A percentile compares a stretch with the other conserved stretches of the same genome.
Evolutionary conservation across 2,888 invertebrate genomes (phyloP).

Genomic region (Papilio gigon): DNA sequence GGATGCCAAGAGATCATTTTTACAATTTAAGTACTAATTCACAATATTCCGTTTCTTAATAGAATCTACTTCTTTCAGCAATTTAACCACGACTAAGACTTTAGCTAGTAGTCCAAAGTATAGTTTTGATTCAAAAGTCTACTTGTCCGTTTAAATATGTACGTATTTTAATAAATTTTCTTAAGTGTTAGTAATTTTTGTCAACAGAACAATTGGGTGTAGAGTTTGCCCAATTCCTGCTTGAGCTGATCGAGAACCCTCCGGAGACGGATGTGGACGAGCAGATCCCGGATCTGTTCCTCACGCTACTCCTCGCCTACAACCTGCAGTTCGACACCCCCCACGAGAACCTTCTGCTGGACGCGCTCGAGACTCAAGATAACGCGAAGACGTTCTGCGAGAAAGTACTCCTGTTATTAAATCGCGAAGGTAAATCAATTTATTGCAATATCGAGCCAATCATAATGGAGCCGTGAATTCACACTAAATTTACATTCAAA

Average conservation of each 20-base stretch:
- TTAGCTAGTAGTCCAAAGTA: no score
- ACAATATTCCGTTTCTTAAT: no score
- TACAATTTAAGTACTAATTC: no score
- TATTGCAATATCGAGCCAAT: neutral
- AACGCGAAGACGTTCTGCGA: constrained; percentile 95
- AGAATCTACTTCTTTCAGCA: no score
- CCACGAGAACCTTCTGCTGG: constrained; percentile 87
- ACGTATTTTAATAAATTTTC: no score
- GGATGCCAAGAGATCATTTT: no score
- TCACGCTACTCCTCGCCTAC: constrained; percentile 92
- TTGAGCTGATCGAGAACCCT: constrained; percentile 91
- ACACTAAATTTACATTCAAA: neutral
- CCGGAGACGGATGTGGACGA: constrained; percentile 92
- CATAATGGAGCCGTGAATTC: neutral
- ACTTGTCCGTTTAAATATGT: no score
- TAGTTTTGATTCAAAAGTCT: no score
- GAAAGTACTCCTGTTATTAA: constrained; percentile 92
- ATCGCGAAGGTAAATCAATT: constrained; percentile 90
- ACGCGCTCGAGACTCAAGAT: constrained; percentile 85
- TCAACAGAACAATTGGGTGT: constrained; percentile 90
- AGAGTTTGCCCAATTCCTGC: constrained; percentile 90
- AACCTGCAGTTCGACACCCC: constrained; percentile 91
- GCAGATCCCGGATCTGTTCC: constrained; percentile 91
- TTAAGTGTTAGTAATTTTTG: neutral
- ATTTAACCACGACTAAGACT: no score